phyloP scores from a whole-genome alignment of 2,797 vertebrate species.

The Sylvia borin region DNA sequence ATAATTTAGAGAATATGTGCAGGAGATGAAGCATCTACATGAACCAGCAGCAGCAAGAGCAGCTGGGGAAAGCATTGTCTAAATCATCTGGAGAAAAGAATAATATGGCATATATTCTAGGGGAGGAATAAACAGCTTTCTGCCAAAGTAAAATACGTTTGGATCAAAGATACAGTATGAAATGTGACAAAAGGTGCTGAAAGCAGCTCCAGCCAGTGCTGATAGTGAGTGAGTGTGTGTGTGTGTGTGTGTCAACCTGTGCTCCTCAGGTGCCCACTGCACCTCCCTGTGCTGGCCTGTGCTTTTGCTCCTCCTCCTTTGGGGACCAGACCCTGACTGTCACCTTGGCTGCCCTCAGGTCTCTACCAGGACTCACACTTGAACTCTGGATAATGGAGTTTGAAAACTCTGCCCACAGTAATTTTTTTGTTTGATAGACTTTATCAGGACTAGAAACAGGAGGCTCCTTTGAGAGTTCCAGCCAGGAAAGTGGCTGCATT shows the following conservation, averaged over 20 bases:
- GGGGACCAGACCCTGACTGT: background rate
- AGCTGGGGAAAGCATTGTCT: background rate
- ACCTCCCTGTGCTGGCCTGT: background rate
- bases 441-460: background rate
- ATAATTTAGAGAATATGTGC: background rate
- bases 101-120: background rate
- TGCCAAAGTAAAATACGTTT: background rate
- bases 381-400: background rate
- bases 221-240: background rate
- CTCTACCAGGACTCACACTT: background rate
- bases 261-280: background rate
- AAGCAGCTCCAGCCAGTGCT: background rate
- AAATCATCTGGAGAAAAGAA: background rate
- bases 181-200: background rate
- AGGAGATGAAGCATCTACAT: background rate
- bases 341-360: background rate
- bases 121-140: background rate
- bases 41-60: background rate
- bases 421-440: background rate
- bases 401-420: background rate
- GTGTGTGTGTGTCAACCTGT: fast-evolving
- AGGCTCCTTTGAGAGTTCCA: background rate
- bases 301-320: background rate
- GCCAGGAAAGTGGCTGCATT: background rate
- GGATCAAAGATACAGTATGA: background rate